phyloP scores from a whole-genome alignment of 2,797 vertebrate genomes.

The Lagodon rhomboides region DNA sequence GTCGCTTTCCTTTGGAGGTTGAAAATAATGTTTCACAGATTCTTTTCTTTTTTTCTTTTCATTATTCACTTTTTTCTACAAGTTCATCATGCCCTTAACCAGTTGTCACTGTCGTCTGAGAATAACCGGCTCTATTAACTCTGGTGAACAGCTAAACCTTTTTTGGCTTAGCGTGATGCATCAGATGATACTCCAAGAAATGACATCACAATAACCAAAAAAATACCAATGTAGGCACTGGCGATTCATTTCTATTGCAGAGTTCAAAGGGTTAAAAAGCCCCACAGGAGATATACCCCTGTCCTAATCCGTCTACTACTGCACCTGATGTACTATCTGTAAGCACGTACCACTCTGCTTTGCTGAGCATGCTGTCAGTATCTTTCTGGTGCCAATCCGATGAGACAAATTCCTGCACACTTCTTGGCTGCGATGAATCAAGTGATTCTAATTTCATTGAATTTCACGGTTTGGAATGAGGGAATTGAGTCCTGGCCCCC shows the following conservation, averaged over 20 bases:
- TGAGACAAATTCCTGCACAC: background rate
- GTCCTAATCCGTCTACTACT: background rate
- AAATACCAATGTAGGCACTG: too few relatives aligned
- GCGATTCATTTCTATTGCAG: too few relatives aligned
- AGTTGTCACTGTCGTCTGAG: background rate
- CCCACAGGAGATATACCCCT: background rate
- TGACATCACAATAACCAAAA: too few relatives aligned
- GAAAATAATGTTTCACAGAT: slow-evolving; percentile 12
- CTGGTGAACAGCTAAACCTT: too few relatives aligned
- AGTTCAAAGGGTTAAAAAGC: too few relatives aligned
- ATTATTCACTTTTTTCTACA: background rate
- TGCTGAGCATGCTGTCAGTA: background rate
- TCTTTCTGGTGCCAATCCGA: background rate
- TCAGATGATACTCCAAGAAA: too few relatives aligned
- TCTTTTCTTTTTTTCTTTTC: background rate
- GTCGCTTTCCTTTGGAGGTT: background rate
- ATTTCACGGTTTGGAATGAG: slow-evolving; percentile 33
- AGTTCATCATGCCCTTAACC: background rate
- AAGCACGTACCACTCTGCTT: background rate
- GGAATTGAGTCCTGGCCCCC: background rate
- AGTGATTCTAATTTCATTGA: slow-evolving; percentile 16
- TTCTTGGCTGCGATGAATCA: slow-evolving; percentile 7
- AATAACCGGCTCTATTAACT: too few relatives aligned
- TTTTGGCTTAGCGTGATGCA: too few relatives aligned
- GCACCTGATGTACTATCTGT: slow-evolving; percentile 1